These are phyloP conservation scores for Alouatta caraya DNA, from an alignment of 2,797 vertebrate genomes.

Conservation along the genomic window DNA sequence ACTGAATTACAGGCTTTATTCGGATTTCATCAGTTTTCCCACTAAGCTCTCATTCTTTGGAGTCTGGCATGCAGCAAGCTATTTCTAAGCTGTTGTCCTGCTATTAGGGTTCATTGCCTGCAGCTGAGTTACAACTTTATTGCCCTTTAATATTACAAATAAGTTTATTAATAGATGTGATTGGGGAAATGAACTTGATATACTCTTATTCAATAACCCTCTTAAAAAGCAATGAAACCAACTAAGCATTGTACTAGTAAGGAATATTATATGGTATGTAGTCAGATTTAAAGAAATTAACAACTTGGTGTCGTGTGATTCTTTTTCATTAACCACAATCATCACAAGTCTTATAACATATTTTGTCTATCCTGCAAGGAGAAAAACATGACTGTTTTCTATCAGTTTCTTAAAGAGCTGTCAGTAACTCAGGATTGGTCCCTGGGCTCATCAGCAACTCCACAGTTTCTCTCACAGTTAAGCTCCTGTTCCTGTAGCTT, in stretches of 20 bases:
- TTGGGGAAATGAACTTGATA: background rate
- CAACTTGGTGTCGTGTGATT: background rate
- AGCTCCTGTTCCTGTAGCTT: background rate
- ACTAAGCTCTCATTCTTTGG: background rate
- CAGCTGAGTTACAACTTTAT: background rate
- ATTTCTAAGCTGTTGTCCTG: background rate
- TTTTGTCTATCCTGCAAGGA: background rate
- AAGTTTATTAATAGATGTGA: background rate
- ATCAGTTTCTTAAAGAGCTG: background rate
- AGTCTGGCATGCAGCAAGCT: background rate
- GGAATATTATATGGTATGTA: background rate
- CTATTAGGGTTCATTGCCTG: background rate
- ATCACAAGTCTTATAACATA: background rate
- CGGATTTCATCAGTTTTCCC: background rate
- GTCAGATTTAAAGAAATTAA: conserved; percentile 7
- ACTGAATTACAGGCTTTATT: background rate
- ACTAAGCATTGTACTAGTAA: background rate
- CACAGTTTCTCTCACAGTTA: background rate
- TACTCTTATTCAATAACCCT: background rate
- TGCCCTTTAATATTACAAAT: background rate
- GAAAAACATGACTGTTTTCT: background rate
- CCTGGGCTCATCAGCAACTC: background rate
- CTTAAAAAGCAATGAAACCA: conserved; percentile 26
- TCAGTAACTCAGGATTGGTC: background rate
- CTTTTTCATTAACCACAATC: conserved; percentile 2